Evolutionary conservation across 2,797 vertebrate genomes (phyloP).

Genomic region (Paguma larvata): DNA sequence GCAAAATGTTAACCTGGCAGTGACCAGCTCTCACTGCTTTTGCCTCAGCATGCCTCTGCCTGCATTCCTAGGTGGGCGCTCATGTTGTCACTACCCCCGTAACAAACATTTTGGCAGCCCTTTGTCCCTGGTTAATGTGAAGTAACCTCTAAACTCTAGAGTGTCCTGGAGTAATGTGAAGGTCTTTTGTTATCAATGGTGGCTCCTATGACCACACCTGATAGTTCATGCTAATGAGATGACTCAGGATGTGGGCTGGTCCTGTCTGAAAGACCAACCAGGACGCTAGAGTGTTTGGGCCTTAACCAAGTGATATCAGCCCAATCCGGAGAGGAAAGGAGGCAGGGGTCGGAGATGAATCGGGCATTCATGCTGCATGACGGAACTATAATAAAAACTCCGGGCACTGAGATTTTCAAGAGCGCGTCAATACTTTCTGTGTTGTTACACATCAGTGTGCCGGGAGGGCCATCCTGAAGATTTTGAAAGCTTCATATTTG

Average conservation of each 20-base stretch:
- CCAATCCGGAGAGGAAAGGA: background rate
- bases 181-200: background rate
- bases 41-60: background rate
- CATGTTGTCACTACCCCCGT: background rate
- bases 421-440: background rate
- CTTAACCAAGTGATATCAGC: background rate
- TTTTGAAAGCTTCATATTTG: background rate
- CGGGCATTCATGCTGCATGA: too few species aligned
- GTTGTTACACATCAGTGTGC: background rate
- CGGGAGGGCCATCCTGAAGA: background rate
- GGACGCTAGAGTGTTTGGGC: background rate
- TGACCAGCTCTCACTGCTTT: background rate
- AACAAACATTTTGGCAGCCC: background rate
- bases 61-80: background rate
- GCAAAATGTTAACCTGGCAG: background rate
- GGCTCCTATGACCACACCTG: background rate
- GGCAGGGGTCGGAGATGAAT: background rate
- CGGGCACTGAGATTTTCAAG: too few species aligned
- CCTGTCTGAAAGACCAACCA: background rate
- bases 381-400: background rate
- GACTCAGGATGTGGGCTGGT: background rate
- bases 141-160: background rate
- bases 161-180: background rate
- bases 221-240: background rate
- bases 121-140: background rate